Conservation (phyloP, 2,888 invertebrate species). For the Herminia tarsipennalis region DNA sequence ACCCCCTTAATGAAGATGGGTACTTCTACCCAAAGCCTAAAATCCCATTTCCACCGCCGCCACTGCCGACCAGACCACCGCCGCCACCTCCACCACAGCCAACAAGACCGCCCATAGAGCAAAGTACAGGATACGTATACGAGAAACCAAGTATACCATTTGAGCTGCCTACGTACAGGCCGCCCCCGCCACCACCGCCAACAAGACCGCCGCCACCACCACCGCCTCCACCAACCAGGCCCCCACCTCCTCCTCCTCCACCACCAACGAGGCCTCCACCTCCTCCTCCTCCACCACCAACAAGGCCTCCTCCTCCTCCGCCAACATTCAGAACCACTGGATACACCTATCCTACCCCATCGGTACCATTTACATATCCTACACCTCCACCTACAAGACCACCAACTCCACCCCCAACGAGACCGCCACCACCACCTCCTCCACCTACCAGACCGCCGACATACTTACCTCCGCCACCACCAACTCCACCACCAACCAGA, state of each 20-base stretch:
- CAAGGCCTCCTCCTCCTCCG: conserved; percentile 32
- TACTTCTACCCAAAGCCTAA: conserved; percentile 80
- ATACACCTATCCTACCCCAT: conserved; percentile 41
- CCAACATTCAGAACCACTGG: conserved; percentile 42
- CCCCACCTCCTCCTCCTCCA: conserved; percentile 31
- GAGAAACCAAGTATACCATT: conserved; percentile 48
- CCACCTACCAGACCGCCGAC: conserved; percentile 31
- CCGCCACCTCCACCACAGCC: conserved; percentile 34
- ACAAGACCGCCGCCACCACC: conserved; percentile 32
- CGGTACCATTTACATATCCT: conserved; percentile 33
- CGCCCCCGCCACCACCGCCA: conserved; percentile 35
- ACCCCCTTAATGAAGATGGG: conserved; percentile 74
- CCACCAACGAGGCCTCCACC: conserved; percentile 28
- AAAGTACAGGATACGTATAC: conserved; percentile 46
- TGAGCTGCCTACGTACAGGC: conserved; percentile 37
- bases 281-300: conserved; percentile 10
- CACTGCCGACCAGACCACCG: conserved; percentile 35
- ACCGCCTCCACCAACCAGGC: conserved; percentile 34
- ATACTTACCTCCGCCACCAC: conserved; percentile 16
- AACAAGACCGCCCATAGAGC: conserved; percentile 24
- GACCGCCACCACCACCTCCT: conserved; percentile 20
- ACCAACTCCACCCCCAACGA: conserved; percentile 12
- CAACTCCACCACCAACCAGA: conserved; percentile 20
- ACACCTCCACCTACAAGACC: conserved; percentile 34
- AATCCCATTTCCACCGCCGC: conserved; percentile 73